Base-by-base conservation (phyloP, 2,888 invertebrate species). In the Pandemis heparana region DNA sequence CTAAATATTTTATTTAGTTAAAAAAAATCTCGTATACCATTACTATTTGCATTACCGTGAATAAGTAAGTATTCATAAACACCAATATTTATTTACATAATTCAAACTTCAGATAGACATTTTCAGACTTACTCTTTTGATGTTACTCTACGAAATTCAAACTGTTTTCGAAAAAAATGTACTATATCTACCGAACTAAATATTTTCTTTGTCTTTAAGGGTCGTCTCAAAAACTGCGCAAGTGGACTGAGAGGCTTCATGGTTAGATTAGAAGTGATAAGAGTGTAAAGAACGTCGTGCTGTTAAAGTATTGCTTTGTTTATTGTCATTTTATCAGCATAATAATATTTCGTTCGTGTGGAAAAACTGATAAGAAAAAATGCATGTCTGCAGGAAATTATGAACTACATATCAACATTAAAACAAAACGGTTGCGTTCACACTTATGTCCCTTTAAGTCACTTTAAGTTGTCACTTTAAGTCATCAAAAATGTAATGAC, bases 51-150 rank as follows among this genome's bases (percentile, higher is more conserved):
- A 43, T 12, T 12, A 43, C 43, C 43, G 12, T 43, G 10, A 43
- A 43, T 14, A 62, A 32, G 2, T 32, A 2, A 32, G 4, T 32
- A 32, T 32, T 32, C 23, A 23, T 1, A 1, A 23, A 23, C 23
- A 32, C 23, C 23, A 32, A 32, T 1, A 32, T 4, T 32, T 32
- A 32, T 4, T 32, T 32, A 2, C 2, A 2, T 32, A 32, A 32
- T 32, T 32, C 23, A 32, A 32, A 32, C 23, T 32, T 32, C 2
- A 32, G 4, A 32, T 32, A 32, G 23, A 32, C 23, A 32, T 32
- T 32, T 32, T 32, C 23, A 14, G 9, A 63, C 63, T 63, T 23
- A 63, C 63, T 63, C 63, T 12, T 41, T 43, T 14, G 63, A 60
- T 63, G 41, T 5, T 12, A 43, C 18, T 18, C 2, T 41, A 23